Conservation (phyloP, 1,140 invertebrate genomes). For the Listronotus bonariensis region DNA sequence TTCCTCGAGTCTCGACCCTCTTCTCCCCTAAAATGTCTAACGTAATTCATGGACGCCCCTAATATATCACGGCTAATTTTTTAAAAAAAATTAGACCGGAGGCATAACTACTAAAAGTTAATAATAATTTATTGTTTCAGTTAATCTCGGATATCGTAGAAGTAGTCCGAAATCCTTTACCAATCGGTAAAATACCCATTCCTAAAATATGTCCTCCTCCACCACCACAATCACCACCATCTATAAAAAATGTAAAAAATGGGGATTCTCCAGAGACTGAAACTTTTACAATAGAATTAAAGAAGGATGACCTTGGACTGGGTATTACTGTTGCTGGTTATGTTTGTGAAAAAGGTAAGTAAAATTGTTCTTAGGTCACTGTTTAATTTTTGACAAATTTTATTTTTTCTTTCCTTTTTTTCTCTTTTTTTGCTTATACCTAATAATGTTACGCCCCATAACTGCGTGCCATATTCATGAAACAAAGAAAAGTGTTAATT, state of each 20-base stretch:
- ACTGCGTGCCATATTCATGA: too few species aligned
- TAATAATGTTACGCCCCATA: too few species aligned
- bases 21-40: too few species aligned
- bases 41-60: too few species aligned
- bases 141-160: constrained; percentile 61
- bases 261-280: constrained; percentile 78
- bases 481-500: too few species aligned
- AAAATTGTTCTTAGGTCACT: not conserved
- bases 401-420: too few species aligned
- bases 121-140: constrained; percentile 51
- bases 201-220: constrained; percentile 57
- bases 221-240: constrained; percentile 2
- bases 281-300: constrained; percentile 82
- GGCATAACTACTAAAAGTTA: too few species aligned
- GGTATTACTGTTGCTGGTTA: constrained; percentile 97
- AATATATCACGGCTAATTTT: too few species aligned
- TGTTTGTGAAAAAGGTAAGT: constrained; percentile 78
- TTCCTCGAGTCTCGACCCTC: too few species aligned
- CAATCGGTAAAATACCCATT: constrained; percentile 53
- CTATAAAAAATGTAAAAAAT: constrained; percentile 57
- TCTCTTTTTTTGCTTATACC: too few species aligned
- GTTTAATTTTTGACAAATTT: too few species aligned
- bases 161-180: constrained; percentile 58
- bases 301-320: constrained; percentile 83
- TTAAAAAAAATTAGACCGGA: too few species aligned